Evolutionary conservation across 1,140 invertebrate species (phyloP).

Genomic region (Lordiphosa collinella): DNA sequence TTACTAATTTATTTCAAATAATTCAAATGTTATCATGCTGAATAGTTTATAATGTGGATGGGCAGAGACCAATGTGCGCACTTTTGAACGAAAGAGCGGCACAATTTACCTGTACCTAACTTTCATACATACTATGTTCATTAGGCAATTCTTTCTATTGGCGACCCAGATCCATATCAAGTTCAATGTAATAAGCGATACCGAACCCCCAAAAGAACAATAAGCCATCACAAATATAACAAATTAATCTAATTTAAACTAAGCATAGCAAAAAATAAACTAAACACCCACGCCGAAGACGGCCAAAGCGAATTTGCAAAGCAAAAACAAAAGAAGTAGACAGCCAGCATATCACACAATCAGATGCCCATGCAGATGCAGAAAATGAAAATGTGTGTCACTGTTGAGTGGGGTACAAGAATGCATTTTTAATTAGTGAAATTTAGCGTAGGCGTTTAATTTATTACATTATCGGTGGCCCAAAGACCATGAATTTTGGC

Average conservation of each 20-base stretch:
- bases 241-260: too few relatives aligned
- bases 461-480: constrained; percentile 26
- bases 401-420: constrained; percentile 13
- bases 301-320: constrained; percentile 35
- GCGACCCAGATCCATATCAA: background rate
- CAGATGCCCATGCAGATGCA: constrained; percentile 4
- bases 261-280: constrained; percentile 34
- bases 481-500: background rate
- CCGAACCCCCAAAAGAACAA: too few relatives aligned
- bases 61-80: too few relatives aligned
- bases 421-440: constrained; percentile 45
- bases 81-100: too few relatives aligned
- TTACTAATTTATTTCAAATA: too few relatives aligned
- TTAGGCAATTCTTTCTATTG: too few relatives aligned
- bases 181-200: background rate
- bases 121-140: too few relatives aligned
- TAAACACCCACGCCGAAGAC: constrained; percentile 53
- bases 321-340: constrained; percentile 23
- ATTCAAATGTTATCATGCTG: too few relatives aligned
- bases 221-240: too few relatives aligned
- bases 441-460: constrained; percentile 50
- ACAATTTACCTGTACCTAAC: too few relatives aligned
- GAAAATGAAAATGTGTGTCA: constrained; percentile 63
- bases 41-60: too few relatives aligned
- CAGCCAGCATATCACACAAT: too few relatives aligned